Evolutionary conservation across 2,113 vertebrate species (phyloP), one percentile per base, ranked within the genome.

Genomic region (Terrapene triunguis): DNA sequence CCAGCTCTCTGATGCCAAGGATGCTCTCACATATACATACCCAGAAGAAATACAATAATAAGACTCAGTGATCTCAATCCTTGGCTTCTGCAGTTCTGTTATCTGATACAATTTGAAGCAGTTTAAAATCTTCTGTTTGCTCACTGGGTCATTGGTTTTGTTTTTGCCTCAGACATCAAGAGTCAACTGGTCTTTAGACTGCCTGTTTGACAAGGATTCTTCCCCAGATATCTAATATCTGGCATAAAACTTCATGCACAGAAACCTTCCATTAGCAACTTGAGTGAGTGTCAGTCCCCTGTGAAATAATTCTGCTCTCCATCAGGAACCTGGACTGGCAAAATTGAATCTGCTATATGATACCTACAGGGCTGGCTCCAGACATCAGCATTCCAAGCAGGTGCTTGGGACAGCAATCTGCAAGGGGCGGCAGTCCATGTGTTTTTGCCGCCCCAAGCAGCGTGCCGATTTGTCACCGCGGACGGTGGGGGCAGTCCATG

Each of bases 231-330:
- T 25, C 38, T 16, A 27, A 55, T 12, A 35, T 76, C 69, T 48
- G n/a, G 83, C 8, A 14, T 14, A 8, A 80, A 80, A n/a, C 0
- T 0, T 51, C 27, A 0, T 1, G 8, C 0, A 0, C 22, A n/a
- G 55, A 25, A 25, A 78, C 44, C 29, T 94, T 44, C 29, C 48
- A 10, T 62, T 13, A 38, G 80, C 3, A 79, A 6, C 35, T 19
- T 0, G 0, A 83, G 35, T 50, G 78, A 79, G 38, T 1, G 2
- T 12, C 74, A 87, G 35, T 69, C 62, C 35, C 35, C 35, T 17
- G 62, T n/a, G 35, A 69, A 69, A 69, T 69, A 65, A 65, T n/a
- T n/a, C 32, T 17, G 62, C 32, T 65, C n/a, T 65, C 32, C 5
- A 4, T 6, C 1, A 78, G 88, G 85, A 91, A 29, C 12, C 29